Evolutionary conservation across 23 tunicate species (phyloP), one percentile per base, ranked within the genome.

Genomic region (Oikopleura dioica): DNA sequence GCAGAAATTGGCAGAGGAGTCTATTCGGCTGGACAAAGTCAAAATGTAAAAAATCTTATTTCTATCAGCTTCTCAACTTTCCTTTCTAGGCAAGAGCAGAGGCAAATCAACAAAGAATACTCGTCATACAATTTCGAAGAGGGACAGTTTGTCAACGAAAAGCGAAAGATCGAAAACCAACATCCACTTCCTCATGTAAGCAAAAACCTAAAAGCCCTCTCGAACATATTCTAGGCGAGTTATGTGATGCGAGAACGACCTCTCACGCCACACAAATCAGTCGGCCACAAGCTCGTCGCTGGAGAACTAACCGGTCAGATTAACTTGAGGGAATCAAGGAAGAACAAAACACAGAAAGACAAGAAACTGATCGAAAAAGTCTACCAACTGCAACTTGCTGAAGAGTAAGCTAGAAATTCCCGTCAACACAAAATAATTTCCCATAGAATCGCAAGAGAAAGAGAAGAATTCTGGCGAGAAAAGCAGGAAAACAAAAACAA

Each of bases 371-470:
- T 86, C 44, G 97, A 91, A 75, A 69, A 85, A 68, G 69, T 91
- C 78, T 89, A 91, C 76, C 97, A 91, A 82, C 85, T 83, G 35
- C 97, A 91, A 78, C 82, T 91, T 5, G 92, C 97, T 2, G 97
- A 91, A 59, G 97, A 85, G 97, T 91, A 50, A 78, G 96, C 78
- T 29, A 44, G 16, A 44, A n/a, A n/a, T n/a, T n/a, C n/a, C n/a
- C n/a, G n/a, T 44, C 16, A 44, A 5, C 16, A 44, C 16, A 5
- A 44, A 44, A 9, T 44, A 44, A 9, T 63, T 67, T 59, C 69
- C 78, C 75, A 5, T 69, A 91, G 97, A 38, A 51, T 91, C 58
- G 86, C 92, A 0, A 81, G 83, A 2, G 87, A 91, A 51, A 38
- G 92, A 28, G 92, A 91, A 78, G 79, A 77, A 50, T 85, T 77